phyloP scores from a whole-genome alignment of 2,113 vertebrate genomes.

The Alligator mississippiensis region DNA sequence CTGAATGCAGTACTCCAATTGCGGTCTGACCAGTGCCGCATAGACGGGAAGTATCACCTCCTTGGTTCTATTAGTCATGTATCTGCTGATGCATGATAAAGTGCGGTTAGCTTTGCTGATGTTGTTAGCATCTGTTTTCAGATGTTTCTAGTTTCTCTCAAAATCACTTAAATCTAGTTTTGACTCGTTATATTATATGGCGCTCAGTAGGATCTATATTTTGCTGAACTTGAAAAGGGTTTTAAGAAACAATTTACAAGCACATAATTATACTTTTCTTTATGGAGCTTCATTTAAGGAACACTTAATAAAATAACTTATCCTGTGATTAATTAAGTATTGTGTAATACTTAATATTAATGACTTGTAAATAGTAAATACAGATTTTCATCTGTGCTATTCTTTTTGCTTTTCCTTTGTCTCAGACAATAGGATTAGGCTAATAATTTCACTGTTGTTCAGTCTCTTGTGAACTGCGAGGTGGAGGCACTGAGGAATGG shows the following conservation, averaged over 20 bases:
- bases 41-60: no score
- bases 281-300: background rate
- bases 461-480: background rate
- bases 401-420: background rate
- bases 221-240: background rate
- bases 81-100: no score
- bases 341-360: no score
- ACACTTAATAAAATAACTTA: no score
- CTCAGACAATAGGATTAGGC: background rate
- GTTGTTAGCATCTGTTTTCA: slow-evolving; percentile 2
- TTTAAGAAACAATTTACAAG: background rate
- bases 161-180: background rate
- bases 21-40: no score
- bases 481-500: background rate
- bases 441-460: background rate
- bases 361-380: no score
- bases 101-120: background rate
- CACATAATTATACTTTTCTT: background rate
- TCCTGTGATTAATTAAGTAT: no score
- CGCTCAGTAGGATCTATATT: background rate
- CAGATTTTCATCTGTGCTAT: background rate
- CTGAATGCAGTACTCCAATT: no score
- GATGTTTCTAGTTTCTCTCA: background rate
- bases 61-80: no score
- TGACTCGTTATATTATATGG: background rate